These are phyloP conservation scores for Akabosia matsudoensis DNA, from an alignment of 1,140 invertebrate species.

Conservation along the genomic window DNA sequence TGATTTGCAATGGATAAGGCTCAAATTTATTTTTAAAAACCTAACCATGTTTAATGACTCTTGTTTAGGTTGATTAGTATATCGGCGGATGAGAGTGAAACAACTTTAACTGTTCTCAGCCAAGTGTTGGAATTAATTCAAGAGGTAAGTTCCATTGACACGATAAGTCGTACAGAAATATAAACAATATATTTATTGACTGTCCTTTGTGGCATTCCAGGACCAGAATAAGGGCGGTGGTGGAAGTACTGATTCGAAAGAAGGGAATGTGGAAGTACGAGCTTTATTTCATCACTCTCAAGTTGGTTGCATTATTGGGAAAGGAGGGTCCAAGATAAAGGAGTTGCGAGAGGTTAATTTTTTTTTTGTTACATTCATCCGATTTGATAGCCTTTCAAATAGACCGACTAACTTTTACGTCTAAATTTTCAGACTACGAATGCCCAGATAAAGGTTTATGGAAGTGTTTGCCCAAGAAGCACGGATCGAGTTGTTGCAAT, in stretches of 20 bases:
- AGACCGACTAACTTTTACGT: neutral
- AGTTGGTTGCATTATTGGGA: conserved; percentile 96
- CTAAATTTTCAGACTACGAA: conserved; percentile 75
- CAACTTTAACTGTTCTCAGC: conserved; percentile 40
- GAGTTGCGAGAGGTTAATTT: conserved; percentile 87
- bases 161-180: no score
- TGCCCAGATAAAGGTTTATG: conserved; percentile 90
- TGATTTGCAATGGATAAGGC: no score
- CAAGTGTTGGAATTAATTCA: conserved; percentile 47
- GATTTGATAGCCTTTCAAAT: neutral
- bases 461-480: conserved; percentile 81
- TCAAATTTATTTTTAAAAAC: no score
- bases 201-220: neutral
- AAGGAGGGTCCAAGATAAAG: conserved; percentile 94
- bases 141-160: conserved; percentile 36
- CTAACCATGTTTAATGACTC: neutral
- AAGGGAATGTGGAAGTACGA: conserved; percentile 82
- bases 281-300: conserved; percentile 96
- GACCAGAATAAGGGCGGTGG: conserved; percentile 32
- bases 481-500: conserved; percentile 93
- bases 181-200: neutral
- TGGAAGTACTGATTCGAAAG: conserved; percentile 51
- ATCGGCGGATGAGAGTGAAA: conserved; percentile 44
- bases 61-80: conserved; percentile 43
- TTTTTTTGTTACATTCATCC: neutral